A percentile compares a stretch with the other conserved stretches of the same genome.
phyloP scores from a whole-genome alignment of 2,888 invertebrate species.

The Drosophila flavopinicola region DNA sequence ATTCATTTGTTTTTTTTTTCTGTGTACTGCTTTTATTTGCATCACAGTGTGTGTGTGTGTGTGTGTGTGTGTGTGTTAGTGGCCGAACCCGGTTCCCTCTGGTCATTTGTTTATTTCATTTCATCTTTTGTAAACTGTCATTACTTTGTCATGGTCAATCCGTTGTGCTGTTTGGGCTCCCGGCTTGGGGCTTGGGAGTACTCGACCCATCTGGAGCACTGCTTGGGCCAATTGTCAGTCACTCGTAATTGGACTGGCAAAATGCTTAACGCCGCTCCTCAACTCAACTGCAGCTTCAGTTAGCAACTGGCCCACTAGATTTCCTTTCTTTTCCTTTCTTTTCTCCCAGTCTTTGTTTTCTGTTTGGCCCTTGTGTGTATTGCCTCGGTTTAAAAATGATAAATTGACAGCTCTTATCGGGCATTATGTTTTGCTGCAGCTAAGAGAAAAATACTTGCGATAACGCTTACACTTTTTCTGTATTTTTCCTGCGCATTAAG shows the following conservation, averaged over 20 bases:
- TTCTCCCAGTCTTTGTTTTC: conserved; percentile 4
- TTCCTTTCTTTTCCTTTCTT: conserved; percentile 3
- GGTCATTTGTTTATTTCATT: conserved; percentile 77
- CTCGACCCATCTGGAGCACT: conserved; percentile 32
- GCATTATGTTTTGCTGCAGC: conserved; percentile 55
- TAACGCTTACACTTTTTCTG: conserved; percentile 31
- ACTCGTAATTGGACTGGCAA: conserved; percentile 57
- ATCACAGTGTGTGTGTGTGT: conserved; percentile 18
- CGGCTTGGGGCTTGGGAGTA: neutral
- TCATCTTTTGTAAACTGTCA: conserved; percentile 77
- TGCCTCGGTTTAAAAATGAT: conserved; percentile 51
- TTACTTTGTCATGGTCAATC: conserved; percentile 75
- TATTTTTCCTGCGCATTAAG: conserved; percentile 10
- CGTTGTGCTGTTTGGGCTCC: conserved; percentile 32
- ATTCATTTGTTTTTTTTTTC: no score
- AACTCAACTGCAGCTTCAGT: conserved; percentile 33
- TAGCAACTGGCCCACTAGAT: conserved; percentile 41
- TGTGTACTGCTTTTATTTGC: conserved; percentile 43
- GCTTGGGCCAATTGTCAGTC: conserved; percentile 63
- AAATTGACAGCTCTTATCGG: conserved; percentile 77
- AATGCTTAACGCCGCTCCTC: conserved; percentile 46
- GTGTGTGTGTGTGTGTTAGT: conserved; percentile 13
- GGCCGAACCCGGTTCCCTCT: no score
- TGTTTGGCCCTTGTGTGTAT: conserved; percentile 1
- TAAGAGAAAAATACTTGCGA: conserved; percentile 19